Percentiles rank a stretch among this genome's conserved stretches.
These are phyloP conservation scores for Apeira syringaria DNA, from an alignment of 2,888 invertebrate species.

Conservation along the genomic window DNA sequence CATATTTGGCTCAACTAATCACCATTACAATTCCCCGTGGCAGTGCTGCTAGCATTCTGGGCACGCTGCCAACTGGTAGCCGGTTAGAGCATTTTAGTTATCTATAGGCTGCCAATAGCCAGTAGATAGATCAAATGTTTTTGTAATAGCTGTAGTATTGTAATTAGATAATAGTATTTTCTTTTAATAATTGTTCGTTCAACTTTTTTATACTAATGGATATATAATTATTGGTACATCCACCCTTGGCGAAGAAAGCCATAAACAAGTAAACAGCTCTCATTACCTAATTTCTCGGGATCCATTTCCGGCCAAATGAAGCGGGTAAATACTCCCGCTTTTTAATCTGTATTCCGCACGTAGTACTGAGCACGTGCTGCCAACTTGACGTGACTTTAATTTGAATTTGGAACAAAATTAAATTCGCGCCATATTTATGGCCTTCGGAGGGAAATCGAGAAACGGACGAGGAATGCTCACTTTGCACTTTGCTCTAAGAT, in stretches of 20 bases:
- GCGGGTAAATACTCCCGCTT: conserved; percentile 23
- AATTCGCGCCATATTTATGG: conserved; percentile 77
- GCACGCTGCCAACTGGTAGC: no score
- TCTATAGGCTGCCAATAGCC: no score
- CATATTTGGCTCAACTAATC: no score
- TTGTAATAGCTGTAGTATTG: no score
- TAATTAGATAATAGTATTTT: no score
- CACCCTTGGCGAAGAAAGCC: not conserved
- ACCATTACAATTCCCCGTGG: no score
- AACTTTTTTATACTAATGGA: no score
- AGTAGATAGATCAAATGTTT: no score
- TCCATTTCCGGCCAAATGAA: conserved; percentile 18
- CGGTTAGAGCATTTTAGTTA: no score
- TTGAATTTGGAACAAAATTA: conserved; percentile 76
- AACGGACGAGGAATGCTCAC: conserved; percentile 34
- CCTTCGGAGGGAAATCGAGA: conserved; percentile 66
- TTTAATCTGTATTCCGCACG: conserved; percentile 52
- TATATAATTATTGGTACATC: no score
- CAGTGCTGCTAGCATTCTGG: no score
- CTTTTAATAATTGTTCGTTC: no score
- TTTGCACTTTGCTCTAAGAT: conserved; percentile 37
- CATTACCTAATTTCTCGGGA: conserved; percentile 26
- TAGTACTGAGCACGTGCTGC: conserved; percentile 66
- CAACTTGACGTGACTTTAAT: conserved; percentile 74
- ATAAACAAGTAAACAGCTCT: conserved; percentile 22